A percentile compares a stretch with the other conserved stretches of the same genome.
Conservation (phyloP, 2,113 vertebrate species). For the Probosciger aterrimus region DNA sequence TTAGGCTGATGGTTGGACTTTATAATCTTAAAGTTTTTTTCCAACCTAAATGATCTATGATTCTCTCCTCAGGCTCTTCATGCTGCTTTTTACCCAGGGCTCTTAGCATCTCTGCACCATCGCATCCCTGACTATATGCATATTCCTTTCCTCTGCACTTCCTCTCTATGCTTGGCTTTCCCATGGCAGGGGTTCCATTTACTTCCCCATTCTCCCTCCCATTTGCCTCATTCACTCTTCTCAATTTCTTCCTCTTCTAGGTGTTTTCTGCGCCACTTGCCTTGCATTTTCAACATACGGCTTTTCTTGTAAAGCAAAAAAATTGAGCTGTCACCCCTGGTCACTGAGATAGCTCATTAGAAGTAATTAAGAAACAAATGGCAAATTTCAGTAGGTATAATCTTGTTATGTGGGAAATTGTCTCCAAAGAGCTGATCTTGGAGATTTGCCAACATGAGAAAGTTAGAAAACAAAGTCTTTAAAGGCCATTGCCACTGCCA, state of each 20-base stretch:
- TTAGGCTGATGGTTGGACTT: background rate
- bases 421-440: background rate
- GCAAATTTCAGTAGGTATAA: background rate
- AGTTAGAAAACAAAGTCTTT: background rate
- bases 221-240: background rate
- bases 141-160: background rate
- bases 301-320: background rate
- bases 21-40: background rate
- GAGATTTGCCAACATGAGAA: background rate
- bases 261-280: background rate
- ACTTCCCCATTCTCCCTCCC: background rate
- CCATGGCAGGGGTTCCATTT: background rate
- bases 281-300: background rate
- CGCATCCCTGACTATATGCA: background rate
- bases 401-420: background rate
- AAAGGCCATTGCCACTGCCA: background rate
- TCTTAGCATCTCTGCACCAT: background rate
- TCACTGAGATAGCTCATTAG: background rate
- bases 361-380: background rate
- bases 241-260: background rate
- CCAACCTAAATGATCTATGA: background rate
- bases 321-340: background rate
- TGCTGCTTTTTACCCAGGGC: background rate
- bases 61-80: background rate
- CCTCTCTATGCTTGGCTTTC: background rate